Base-by-base conservation (phyloP, 2,797 vertebrate genomes). In the Spondyliosoma cantharus region DNA sequence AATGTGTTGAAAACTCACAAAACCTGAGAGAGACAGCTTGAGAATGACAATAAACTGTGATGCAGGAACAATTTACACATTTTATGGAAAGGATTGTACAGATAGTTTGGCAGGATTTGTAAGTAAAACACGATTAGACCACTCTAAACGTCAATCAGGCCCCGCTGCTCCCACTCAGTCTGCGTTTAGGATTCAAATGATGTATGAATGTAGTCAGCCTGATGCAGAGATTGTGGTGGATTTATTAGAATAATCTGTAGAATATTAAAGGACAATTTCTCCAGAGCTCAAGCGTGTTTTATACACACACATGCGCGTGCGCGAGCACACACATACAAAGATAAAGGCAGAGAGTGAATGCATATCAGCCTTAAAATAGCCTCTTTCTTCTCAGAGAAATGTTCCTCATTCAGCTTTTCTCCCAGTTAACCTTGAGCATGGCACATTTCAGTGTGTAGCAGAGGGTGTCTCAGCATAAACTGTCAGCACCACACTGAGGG, bases 381-480 rank as follows among this genome's bases (percentile, higher is more conserved):
- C 22, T 69, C 52, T 80, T 75, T 42, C 65, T 80, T 74, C 54
- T 76, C 73, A 42, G 60, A 76, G 57, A 83, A 78, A 61, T 20
- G 24, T 25, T 73, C 52, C 54, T 84, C 69, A 29, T 74, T 79
- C 73, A 78, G 69, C 52, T 72, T 71, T 73, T 72, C 65, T 86
- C 71, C 85, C 49, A 48, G n/a, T 80, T 86, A 78, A 89, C 82
- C 88, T 89, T 89, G 81, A 87, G 80, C 70, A 54, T 66, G 75
- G 67, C 81, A 79, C 73, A 61, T 78, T 76, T 81, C 29, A 29
- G 57, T 3, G 25, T 16, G 3, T n/a, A 74, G 76, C 71, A 61
- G 61, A 83, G 81, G 59, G 74, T 13, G 22, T 69, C 70, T 77
- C 80, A 74, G 73, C 64, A 59, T 63, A 59, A 72, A 79, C 68